Percentiles rank a stretch among this genome's conserved stretches.
Evolutionary conservation across 2,888 invertebrate species (phyloP).

Genomic region (Ethmia dodecea): DNA sequence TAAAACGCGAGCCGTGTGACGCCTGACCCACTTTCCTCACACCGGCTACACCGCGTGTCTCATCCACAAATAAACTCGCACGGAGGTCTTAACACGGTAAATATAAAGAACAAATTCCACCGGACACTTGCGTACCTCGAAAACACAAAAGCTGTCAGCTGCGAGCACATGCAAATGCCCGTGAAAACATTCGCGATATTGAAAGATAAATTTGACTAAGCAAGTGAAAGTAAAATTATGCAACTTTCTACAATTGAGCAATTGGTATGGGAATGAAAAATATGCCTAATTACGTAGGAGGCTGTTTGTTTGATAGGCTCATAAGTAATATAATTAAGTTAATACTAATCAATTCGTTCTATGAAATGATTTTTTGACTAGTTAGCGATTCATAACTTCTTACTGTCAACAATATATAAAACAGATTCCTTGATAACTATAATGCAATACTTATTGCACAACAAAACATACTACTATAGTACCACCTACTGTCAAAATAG

Average conservation of each 20-base stretch:
- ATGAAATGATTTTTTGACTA: too few species aligned
- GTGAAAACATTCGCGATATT: constrained; percentile 55
- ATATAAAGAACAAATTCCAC: constrained; percentile 44
- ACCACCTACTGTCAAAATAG: too few species aligned
- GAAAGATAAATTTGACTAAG: constrained; percentile 49
- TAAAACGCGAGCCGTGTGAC: constrained; percentile 71
- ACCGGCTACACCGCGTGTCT: constrained; percentile 30
- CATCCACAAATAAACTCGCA: constrained; percentile 1
- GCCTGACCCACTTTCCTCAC: constrained; percentile 68
- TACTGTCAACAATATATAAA: too few species aligned
- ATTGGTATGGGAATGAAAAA: constrained; percentile 6
- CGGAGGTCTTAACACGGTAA: constrained; percentile 24
- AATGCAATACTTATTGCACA: too few species aligned
- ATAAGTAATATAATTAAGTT: too few species aligned
- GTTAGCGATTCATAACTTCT: too few species aligned
- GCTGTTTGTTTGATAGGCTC: too few species aligned
- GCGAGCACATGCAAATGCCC: constrained; percentile 54
- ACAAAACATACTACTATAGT: too few species aligned
- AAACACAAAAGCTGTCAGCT: constrained; percentile 36
- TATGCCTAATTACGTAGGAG: neutral
- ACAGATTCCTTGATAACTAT: too few species aligned
- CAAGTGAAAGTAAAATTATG: constrained; percentile 73
- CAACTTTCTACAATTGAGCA: constrained; percentile 64
- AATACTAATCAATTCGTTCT: too few species aligned
- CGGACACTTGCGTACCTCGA: constrained; percentile 15